Conservation (phyloP, 2,888 invertebrate genomes). For the Drosophila colorata region DNA sequence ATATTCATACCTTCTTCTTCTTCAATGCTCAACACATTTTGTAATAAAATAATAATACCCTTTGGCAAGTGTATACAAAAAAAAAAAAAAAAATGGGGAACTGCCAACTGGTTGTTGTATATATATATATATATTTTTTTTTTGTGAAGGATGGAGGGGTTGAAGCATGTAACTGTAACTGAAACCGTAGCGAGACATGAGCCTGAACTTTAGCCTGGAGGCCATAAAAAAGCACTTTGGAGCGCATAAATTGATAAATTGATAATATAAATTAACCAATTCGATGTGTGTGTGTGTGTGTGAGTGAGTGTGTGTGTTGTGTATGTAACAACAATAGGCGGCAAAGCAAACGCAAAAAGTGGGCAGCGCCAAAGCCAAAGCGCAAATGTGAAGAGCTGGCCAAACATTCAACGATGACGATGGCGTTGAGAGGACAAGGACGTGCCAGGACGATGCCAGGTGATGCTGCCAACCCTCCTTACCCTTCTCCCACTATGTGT, state of each 20-base stretch:
- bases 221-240: conserved; percentile 76
- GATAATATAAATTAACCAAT: conserved; percentile 80
- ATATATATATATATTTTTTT: not conserved
- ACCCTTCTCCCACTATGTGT: not conserved
- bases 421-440: conserved; percentile 41
- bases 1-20: too few species aligned
- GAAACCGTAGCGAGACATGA: conserved; percentile 16
- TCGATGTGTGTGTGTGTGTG: conserved; percentile 40
- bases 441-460: conserved; percentile 46
- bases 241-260: conserved; percentile 79
- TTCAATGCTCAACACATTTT: not conserved
- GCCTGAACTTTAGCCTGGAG: conserved; percentile 35
- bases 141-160: not conserved
- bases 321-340: conserved; percentile 45
- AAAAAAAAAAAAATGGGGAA: not conserved
- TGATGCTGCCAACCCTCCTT: conserved; percentile 32
- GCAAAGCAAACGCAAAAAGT: conserved; percentile 28
- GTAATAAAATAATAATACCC: not conserved
- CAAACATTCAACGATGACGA: conserved; percentile 50
- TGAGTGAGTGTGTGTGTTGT: conserved; percentile 33
- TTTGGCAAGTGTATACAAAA: not conserved
- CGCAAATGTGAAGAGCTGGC: conserved; percentile 45
- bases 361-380: conserved; percentile 26
- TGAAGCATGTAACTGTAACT: conserved; percentile 41
- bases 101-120: conserved; percentile 17